Conservation (phyloP, 2,888 invertebrate species). For the Chymomyza amoena region DNA sequence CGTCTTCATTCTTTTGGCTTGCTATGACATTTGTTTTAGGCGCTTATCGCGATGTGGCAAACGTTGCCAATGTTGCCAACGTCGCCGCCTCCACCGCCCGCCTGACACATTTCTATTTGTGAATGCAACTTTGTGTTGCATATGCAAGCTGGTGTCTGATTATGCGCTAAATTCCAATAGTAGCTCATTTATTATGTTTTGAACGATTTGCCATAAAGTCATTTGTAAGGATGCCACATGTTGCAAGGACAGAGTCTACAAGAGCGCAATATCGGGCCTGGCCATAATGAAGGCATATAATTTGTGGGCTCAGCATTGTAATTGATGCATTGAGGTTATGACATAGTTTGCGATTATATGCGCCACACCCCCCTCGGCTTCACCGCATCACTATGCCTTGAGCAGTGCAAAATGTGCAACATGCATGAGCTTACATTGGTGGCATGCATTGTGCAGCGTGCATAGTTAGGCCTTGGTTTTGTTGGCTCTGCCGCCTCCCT, state of each 20-base stretch:
- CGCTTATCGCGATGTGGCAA: conserved; percentile 59
- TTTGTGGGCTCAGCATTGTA: conserved; percentile 58
- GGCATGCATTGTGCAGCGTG: background rate
- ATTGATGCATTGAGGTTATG: conserved; percentile 68
- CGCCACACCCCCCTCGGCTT: too few species aligned
- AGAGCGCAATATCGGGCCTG: background rate
- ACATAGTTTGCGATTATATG: conserved; percentile 59
- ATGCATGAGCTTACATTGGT: background rate
- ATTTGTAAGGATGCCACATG: background rate
- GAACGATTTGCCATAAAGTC: conserved; percentile 31
- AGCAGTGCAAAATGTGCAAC: background rate
- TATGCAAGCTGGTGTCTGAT: conserved; percentile 35
- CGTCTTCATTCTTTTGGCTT: background rate
- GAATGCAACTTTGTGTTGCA: background rate
- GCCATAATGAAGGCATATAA: conserved; percentile 50
- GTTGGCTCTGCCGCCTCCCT: background rate
- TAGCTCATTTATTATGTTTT: conserved; percentile 63
- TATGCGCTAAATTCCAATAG: conserved; percentile 67
- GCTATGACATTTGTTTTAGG: conserved; percentile 69
- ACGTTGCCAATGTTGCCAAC: background rate
- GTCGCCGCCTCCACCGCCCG: conserved; percentile 26
- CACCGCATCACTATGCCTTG: too few species aligned
- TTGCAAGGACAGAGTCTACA: background rate
- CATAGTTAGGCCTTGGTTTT: background rate
- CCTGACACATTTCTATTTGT: conserved; percentile 32